Evolutionary conservation across 2,888 invertebrate genomes (phyloP).

Genomic region (Cataglyphis cursor): DNA sequence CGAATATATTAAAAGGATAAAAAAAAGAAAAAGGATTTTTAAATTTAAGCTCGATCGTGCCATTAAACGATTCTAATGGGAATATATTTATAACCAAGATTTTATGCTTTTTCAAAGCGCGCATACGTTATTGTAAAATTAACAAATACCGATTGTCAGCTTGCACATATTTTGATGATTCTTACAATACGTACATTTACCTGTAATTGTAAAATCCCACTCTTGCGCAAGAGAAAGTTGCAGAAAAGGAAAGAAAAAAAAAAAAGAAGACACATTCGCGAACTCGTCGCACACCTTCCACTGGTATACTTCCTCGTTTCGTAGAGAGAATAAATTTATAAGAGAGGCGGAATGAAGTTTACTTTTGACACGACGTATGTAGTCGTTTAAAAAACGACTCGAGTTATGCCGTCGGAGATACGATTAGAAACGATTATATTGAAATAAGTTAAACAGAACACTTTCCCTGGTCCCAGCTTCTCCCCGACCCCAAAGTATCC

Average conservation of each 20-base stretch:
- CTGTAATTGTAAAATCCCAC: slow-evolving; percentile 72
- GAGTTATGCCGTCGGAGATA: slow-evolving; percentile 37
- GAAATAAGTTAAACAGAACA: slow-evolving; percentile 78
- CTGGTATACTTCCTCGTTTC: slow-evolving; percentile 72
- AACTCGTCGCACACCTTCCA: slow-evolving; percentile 76
- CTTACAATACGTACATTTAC: slow-evolving; percentile 77
- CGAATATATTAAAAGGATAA: slow-evolving; percentile 57
- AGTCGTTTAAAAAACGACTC: slow-evolving; percentile 43
- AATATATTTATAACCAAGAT: slow-evolving; percentile 73
- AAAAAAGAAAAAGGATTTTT: slow-evolving; percentile 51
- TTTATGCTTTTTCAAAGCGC: slow-evolving; percentile 74
- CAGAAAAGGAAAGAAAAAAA: neutral
- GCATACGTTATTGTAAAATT: slow-evolving; percentile 71
- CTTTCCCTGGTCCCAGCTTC: slow-evolving; percentile 82
- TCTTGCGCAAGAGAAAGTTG: slow-evolving; percentile 58
- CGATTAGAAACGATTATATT: slow-evolving; percentile 42
- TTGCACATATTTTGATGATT: slow-evolving; percentile 78
- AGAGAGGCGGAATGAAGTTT: slow-evolving; percentile 49
- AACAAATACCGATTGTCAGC: slow-evolving; percentile 71
- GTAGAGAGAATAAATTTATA: slow-evolving; percentile 65
- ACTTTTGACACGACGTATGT: slow-evolving; percentile 39
- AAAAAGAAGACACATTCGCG: slow-evolving; percentile 55
- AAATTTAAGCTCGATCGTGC: slow-evolving; percentile 73
- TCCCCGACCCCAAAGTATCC: slow-evolving; percentile 84
- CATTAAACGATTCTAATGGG: slow-evolving; percentile 72